phyloP scores from a whole-genome alignment of 2,797 vertebrate species.

The Otus scops region DNA sequence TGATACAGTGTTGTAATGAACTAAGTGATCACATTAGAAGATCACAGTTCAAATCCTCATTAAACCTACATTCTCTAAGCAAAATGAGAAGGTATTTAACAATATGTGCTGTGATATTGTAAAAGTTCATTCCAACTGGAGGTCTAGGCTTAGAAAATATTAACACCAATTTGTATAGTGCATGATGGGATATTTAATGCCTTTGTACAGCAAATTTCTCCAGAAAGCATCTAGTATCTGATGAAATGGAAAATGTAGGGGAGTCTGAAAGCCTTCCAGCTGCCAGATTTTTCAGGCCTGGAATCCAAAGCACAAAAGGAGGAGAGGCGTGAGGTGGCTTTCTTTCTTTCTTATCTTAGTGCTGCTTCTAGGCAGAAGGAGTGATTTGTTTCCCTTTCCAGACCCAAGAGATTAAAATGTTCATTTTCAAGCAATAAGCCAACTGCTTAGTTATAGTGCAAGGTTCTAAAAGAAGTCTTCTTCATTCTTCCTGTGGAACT shows the following conservation, averaged over 20 bases:
- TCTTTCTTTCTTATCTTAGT: neutral
- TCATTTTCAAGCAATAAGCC: neutral
- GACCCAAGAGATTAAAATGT: neutral
- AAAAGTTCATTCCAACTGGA: neutral
- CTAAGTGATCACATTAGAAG: constrained; percentile 51
- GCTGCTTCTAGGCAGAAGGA: neutral
- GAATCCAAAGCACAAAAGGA: neutral
- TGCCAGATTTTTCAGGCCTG: neutral
- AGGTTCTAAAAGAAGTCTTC: neutral
- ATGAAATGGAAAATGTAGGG: neutral
- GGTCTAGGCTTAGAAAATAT: neutral
- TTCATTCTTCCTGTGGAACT: neutral
- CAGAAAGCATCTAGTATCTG: neutral
- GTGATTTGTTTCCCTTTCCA: neutral
- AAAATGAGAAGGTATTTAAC: constrained; percentile 32
- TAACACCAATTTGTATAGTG: neutral
- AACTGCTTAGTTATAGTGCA: neutral
- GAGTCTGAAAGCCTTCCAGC: neutral
- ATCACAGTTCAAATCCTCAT: constrained; percentile 39
- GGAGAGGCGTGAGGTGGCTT: neutral
- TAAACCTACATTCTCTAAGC: neutral
- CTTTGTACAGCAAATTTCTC: neutral
- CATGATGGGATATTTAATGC: neutral
- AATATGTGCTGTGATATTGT: neutral
- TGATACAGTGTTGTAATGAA: constrained; percentile 46